Percentiles rank a stretch among this genome's conserved stretches.
Evolutionary conservation across 2,888 invertebrate species (phyloP).

Genomic region (Nysson spinosus): DNA sequence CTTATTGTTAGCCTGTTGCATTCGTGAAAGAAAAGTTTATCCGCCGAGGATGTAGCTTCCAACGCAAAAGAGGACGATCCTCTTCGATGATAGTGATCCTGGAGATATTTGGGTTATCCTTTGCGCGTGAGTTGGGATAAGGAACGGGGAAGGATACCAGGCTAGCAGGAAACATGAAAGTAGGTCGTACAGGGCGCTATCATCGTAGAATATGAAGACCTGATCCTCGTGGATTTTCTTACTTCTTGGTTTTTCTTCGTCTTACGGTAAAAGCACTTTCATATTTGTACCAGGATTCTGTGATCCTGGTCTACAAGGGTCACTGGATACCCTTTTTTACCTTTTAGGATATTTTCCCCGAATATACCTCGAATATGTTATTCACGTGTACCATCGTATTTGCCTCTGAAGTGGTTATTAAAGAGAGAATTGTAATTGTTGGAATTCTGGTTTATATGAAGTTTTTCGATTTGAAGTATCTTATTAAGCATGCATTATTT

Average conservation of each 20-base stretch:
- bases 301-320: conserved; percentile 74
- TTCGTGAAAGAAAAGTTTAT: conserved; percentile 7
- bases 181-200: background rate
- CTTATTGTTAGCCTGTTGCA: conserved; percentile 64
- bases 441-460: too few relatives aligned
- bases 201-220: conserved; percentile 59
- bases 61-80: conserved; percentile 7
- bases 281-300: conserved; percentile 61
- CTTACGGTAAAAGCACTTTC: conserved; percentile 18
- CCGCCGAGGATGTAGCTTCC: conserved; percentile 9
- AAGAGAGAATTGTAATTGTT: too few relatives aligned
- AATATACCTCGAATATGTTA: conserved; percentile 8
- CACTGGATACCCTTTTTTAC: conserved; percentile 74
- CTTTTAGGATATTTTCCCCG: conserved; percentile 39
- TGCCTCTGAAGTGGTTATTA: too few relatives aligned
- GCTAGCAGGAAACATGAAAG: conserved; percentile 59
- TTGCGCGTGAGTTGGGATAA: conserved; percentile 65
- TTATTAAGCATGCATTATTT: too few relatives aligned
- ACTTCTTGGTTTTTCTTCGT: conserved; percentile 44
- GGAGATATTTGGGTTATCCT: conserved; percentile 33
- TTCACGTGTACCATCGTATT: too few relatives aligned
- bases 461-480: too few relatives aligned
- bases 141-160: conserved; percentile 64
- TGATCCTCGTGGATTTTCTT: conserved; percentile 66
- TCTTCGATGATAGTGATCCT: conserved; percentile 15